These are phyloP conservation scores for Amphimedon queenslandica DNA, from an alignment of 37 sponge, comb jelly and placozoan species.

Conservation along the genomic window DNA sequence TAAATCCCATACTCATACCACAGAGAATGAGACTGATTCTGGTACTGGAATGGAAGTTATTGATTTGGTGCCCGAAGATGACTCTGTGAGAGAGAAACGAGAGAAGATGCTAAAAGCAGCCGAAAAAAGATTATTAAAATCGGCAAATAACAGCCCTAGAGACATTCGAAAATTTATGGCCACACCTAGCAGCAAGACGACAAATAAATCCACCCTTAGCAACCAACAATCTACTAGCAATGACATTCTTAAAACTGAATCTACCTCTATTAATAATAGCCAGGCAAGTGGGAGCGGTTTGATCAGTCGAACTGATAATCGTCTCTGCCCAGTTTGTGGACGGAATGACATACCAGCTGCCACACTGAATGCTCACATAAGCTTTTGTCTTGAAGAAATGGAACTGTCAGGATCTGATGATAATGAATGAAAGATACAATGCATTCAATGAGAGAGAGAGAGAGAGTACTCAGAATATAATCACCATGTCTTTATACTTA, in stretches of 20 bases:
- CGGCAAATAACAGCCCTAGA: neutral
- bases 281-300: no score
- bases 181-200: neutral
- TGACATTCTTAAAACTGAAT: neutral
- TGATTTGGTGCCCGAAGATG: neutral
- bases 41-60: neutral
- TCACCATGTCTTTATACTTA: no score
- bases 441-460: no score
- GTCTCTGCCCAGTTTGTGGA: slow-evolving; percentile 52
- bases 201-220: neutral
- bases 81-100: neutral
- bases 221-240: neutral
- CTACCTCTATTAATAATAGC: neutral
- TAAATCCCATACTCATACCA: neutral
- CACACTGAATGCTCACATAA: slow-evolving; percentile 38
- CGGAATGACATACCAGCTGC: slow-evolving; percentile 39
- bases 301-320: slow-evolving; percentile 9
- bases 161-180: neutral
- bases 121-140: slow-evolving; percentile 20
- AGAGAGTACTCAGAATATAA: no score
- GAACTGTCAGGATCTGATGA: neutral
- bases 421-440: neutral
- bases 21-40: neutral
- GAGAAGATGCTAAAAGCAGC: slow-evolving; percentile 29
- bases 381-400: slow-evolving; percentile 49